Evolutionary conservation across 2,888 invertebrate species (phyloP).

Genomic region (Sminthurides aquaticus): DNA sequence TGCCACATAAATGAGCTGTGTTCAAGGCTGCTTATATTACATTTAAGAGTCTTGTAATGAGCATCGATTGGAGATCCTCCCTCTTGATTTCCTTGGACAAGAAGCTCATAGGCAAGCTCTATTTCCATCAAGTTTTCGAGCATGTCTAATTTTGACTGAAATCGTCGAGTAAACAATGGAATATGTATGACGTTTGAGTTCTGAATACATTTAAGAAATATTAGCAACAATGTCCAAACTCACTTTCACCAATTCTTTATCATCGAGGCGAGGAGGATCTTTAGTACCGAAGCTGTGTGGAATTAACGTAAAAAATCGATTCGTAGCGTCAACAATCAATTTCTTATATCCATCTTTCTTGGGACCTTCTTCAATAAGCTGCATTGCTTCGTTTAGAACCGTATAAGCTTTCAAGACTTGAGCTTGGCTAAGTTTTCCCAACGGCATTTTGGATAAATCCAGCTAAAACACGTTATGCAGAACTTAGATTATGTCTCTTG

Average conservation of each 20-base stretch:
- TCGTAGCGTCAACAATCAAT: slow-evolving; percentile 74
- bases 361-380: slow-evolving; percentile 49
- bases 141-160: slow-evolving; percentile 67
- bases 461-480: slow-evolving; percentile 54
- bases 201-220: no score
- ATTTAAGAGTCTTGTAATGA: slow-evolving; percentile 80
- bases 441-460: slow-evolving; percentile 95
- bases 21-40: slow-evolving; percentile 66
- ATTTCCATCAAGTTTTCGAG: slow-evolving; percentile 87
- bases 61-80: slow-evolving; percentile 60
- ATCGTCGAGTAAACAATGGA: not conserved
- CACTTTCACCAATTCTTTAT: slow-evolving; percentile 63
- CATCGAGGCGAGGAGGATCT: slow-evolving; percentile 72
- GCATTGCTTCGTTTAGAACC: slow-evolving; percentile 55
- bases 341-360: slow-evolving; percentile 49
- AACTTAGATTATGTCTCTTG: no score
- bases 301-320: slow-evolving; percentile 88
- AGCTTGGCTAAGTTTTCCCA: slow-evolving; percentile 87
- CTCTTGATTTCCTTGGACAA: slow-evolving; percentile 54
- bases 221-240: slow-evolving; percentile 8
- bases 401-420: slow-evolving; percentile 80
- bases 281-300: slow-evolving; percentile 89
- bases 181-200: slow-evolving; percentile 9
- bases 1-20: slow-evolving; percentile 62
- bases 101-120: slow-evolving; percentile 84